A percentile compares a stretch with the other conserved stretches of the same genome.
These are phyloP conservation scores for Micrastur ruficollis DNA, from an alignment of 2,797 vertebrate species.

Conservation along the genomic window DNA sequence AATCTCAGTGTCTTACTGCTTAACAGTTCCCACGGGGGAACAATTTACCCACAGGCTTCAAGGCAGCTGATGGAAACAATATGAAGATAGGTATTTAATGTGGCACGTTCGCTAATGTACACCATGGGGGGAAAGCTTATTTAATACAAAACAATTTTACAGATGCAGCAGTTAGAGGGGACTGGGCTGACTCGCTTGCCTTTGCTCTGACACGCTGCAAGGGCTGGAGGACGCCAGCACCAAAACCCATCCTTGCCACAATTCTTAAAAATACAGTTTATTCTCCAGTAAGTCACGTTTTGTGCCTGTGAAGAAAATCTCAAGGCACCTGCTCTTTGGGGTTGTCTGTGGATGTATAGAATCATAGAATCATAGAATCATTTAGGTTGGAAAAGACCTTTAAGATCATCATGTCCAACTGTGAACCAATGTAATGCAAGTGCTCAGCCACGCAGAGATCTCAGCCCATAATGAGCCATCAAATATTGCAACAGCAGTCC, in stretches of 20 bases:
- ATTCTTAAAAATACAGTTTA: neutral
- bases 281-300: neutral
- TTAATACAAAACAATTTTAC: neutral
- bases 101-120: neutral
- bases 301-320: neutral
- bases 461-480: too few relatives aligned
- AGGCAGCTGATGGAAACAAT: constrained; percentile 24
- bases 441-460: accelerated
- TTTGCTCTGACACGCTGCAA: neutral
- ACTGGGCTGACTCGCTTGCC: neutral
- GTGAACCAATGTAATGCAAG: neutral
- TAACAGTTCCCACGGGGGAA: neutral
- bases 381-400: neutral
- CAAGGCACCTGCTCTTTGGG: neutral
- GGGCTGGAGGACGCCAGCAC: neutral
- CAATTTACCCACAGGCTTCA: constrained; percentile 33
- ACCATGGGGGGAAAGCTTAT: neutral
- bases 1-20: constrained; percentile 21
- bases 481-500: neutral
- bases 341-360: neutral
- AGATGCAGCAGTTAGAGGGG: neutral
- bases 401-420: neutral
- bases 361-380: neutral
- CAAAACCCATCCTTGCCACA: neutral
- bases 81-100: constrained; percentile 11